phyloP scores from a whole-genome alignment of 2,797 vertebrate genomes.

The Chrysocyon brachyurus region DNA sequence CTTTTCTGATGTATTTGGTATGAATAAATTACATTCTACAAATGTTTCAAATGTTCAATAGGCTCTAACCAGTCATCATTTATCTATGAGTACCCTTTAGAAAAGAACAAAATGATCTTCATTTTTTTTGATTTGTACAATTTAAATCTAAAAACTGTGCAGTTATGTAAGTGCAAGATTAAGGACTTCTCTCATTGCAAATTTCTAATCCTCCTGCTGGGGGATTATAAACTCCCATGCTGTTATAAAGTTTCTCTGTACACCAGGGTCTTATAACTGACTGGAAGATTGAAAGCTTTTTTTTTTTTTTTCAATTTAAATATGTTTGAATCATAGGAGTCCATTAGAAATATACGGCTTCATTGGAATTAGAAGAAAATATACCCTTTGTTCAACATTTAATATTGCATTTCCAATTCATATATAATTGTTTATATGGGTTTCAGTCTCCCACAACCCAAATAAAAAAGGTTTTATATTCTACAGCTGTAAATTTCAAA shows the following conservation, averaged over 20 bases:
- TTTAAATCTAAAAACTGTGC: conserved; percentile 76
- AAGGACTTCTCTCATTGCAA: conserved; percentile 76
- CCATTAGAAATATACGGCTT: conserved; percentile 69
- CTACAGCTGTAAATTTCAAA: conserved; percentile 75
- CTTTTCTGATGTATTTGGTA: conserved; percentile 71
- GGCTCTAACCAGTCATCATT: conserved; percentile 75
- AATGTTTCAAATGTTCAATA: conserved; percentile 73
- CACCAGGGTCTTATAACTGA: conserved; percentile 70
- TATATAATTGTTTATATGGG: conserved; percentile 77
- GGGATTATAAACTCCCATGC: conserved; percentile 76
- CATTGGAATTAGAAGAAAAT: conserved; percentile 76
- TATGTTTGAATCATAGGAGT: conserved; percentile 68
- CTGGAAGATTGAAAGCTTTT: conserved; percentile 59
- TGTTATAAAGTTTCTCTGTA: conserved; percentile 69
- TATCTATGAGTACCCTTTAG: conserved; percentile 83
- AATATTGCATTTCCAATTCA: conserved; percentile 70
- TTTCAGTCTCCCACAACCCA: conserved; percentile 51
- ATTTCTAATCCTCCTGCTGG: conserved; percentile 79
- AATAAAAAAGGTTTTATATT: conserved; percentile 79
- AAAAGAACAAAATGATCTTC: conserved; percentile 80
- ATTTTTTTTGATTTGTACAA: conserved; percentile 70
- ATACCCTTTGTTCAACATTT: conserved; percentile 68
- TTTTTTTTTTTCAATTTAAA: conserved; percentile 47
- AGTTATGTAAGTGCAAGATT: conserved; percentile 77
- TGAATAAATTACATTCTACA: conserved; percentile 78